These are phyloP conservation scores for Platyscapa corneri DNA, from an alignment of 1,140 invertebrate genomes.

Conservation along the genomic window DNA sequence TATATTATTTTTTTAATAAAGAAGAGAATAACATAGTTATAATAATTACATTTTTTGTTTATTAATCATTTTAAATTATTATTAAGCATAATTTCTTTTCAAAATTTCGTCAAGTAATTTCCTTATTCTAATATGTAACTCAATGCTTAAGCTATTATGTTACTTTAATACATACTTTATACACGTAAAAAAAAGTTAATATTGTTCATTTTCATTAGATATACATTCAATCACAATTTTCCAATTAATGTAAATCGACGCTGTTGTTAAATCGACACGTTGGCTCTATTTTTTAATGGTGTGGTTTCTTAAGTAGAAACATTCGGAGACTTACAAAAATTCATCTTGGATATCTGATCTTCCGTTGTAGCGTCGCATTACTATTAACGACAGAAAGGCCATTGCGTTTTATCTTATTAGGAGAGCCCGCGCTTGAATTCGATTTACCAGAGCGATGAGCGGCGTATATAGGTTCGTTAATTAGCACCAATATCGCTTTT, in stretches of 20 bases:
- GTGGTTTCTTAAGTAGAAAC: too few species aligned
- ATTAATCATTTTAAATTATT: too few species aligned
- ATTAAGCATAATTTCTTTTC: too few species aligned
- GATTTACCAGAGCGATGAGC: slow-evolving; percentile 3
- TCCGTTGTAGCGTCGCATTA: not conserved
- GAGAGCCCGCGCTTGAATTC: slow-evolving; percentile 19
- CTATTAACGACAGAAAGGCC: slow-evolving; percentile 70
- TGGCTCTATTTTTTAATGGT: not conserved
- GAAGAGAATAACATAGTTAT: too few species aligned
- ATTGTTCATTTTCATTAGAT: not conserved
- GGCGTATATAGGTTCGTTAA: slow-evolving; percentile 55
- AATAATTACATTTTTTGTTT: too few species aligned
- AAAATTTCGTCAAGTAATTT: too few species aligned
- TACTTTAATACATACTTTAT: too few species aligned
- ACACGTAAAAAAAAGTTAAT: not conserved
- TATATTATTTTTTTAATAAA: too few species aligned
- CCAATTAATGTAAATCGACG: not conserved
- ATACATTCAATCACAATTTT: not conserved
- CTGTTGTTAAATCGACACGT: not conserved
- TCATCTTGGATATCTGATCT: not conserved
- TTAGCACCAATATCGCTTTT: slow-evolving; percentile 58
- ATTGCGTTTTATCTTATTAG: slow-evolving; percentile 71
- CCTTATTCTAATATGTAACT: too few species aligned
- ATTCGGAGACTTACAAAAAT: not conserved
- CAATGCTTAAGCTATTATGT: too few species aligned